Evolutionary conservation across 92 coral and sea anemone species (phyloP).

Genomic region (Bergia puertoricense): DNA sequence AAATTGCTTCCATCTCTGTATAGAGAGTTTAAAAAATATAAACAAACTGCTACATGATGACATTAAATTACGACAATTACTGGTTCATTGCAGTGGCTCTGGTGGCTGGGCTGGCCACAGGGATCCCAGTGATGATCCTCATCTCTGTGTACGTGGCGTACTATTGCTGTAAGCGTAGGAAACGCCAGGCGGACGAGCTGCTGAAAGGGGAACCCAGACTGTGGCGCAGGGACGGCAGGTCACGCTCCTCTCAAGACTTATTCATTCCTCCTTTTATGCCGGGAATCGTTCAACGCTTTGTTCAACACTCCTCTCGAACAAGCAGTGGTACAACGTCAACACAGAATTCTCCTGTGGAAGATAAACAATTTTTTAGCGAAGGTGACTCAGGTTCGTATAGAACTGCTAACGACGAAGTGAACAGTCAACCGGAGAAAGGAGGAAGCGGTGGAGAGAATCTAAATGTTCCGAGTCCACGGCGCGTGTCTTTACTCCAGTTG

Average conservation of each 20-base stretch:
- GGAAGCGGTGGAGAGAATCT: slow-evolving; percentile 73
- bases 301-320: slow-evolving; percentile 86
- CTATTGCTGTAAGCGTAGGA: slow-evolving; percentile 91
- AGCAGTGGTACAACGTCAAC: slow-evolving; percentile 92
- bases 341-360: slow-evolving; percentile 88
- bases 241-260: slow-evolving; percentile 86
- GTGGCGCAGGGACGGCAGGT: slow-evolving; percentile 86
- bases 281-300: slow-evolving; percentile 88
- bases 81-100: slow-evolving; percentile 65
- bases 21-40: neutral
- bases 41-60: neutral
- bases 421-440: slow-evolving; percentile 68
- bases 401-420: slow-evolving; percentile 91
- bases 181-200: slow-evolving; percentile 64
- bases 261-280: slow-evolving; percentile 95
- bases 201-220: slow-evolving; percentile 80
- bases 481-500: slow-evolving; percentile 76
- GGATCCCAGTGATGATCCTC: slow-evolving; percentile 89
- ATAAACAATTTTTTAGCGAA: slow-evolving; percentile 89
- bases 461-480: slow-evolving; percentile 71
- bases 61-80: neutral
- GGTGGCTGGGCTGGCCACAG: slow-evolving; percentile 96
- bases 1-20: too few species aligned
- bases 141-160: slow-evolving; percentile 87
- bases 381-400: slow-evolving; percentile 91